Evolutionary conservation across 2,113 vertebrate genomes (phyloP), one percentile per base, ranked within the genome.

Genomic region (Hucho hucho): DNA sequence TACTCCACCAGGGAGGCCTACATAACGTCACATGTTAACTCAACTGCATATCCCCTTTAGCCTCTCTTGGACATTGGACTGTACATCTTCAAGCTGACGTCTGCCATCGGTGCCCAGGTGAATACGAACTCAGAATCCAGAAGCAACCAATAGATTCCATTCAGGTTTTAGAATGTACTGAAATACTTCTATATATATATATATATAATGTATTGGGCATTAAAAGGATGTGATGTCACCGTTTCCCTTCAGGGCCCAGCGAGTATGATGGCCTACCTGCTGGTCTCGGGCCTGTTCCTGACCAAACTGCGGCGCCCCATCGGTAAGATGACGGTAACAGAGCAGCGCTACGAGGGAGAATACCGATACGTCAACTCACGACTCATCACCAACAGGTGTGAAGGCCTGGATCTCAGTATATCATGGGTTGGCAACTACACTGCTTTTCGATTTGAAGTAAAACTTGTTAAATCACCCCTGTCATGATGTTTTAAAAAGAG

Each of bases 81-180:
- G 28, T 99, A 99, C 91, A 98, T 98, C 92, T 98, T 96, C 92
- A 98, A 97, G 88, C 91, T 99, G 90, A 95, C 98, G 29, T 96
- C 91, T 91, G 96, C 98, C 86, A 98, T 99, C 73, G 97, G 98
- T 88, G 95, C 94, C 80, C 96, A 98, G 95, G 97, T 99, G 93
- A 84, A 83, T 43, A 14, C 20, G 20, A 20, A 22, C 25, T 25
- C 22, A 5, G n/a, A 46, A 9, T 37, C 24, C 49, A 16, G 20
- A 70, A 29, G 75, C 81, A 74, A 61, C 16, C 12, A 25, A 47
- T 26, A 24, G 20, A 69, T 24, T 56, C 9, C 25, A 14, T 53
- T 47, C 9, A 3, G 9, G 9, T 43, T 43, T 43, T 43, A 11
- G 37, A 43, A 43, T 12, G 9, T 43, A 1, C 37, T 43, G 37